Percentiles rank a stretch among this genome's conserved stretches.
Evolutionary conservation across 2,113 vertebrate genomes (phyloP).

Genomic region (Pogonocichla stellata): DNA sequence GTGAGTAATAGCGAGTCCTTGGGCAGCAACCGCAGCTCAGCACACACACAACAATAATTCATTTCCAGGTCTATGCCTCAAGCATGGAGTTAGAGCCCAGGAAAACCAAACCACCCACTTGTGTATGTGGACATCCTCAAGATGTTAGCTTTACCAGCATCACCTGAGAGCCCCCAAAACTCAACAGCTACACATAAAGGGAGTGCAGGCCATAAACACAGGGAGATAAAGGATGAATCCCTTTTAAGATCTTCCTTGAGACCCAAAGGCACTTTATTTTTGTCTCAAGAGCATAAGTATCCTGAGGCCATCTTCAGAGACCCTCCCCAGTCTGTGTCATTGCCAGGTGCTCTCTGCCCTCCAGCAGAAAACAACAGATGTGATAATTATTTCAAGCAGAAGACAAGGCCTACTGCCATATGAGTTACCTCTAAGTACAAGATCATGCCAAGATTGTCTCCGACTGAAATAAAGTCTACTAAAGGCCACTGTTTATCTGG

Average conservation of each 20-base stretch:
- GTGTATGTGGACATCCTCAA: neutral
- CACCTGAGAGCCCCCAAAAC: neutral
- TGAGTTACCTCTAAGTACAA: neutral
- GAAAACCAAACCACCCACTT: neutral
- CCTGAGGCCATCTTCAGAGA: neutral
- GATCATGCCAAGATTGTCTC: neutral
- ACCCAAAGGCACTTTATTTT: neutral
- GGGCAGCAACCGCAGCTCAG: neutral
- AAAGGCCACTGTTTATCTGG: neutral
- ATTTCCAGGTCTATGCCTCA: neutral
- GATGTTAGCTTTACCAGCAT: neutral
- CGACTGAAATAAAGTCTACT: neutral
- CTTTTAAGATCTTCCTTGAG: neutral
- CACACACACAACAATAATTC: neutral
- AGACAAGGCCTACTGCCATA: neutral
- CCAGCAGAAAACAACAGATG: neutral
- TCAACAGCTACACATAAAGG: neutral
- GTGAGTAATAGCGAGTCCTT: neutral
- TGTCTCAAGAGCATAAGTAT: neutral
- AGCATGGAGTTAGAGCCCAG: neutral
- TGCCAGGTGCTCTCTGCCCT: neutral
- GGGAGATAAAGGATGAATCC: neutral
- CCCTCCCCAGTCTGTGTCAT: neutral
- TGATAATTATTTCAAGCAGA: neutral
- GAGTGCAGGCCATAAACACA: neutral